Percentiles rank a stretch among this genome's conserved stretches.
Evolutionary conservation across 2,113 vertebrate genomes (phyloP).

Genomic region (Merops nubicus): DNA sequence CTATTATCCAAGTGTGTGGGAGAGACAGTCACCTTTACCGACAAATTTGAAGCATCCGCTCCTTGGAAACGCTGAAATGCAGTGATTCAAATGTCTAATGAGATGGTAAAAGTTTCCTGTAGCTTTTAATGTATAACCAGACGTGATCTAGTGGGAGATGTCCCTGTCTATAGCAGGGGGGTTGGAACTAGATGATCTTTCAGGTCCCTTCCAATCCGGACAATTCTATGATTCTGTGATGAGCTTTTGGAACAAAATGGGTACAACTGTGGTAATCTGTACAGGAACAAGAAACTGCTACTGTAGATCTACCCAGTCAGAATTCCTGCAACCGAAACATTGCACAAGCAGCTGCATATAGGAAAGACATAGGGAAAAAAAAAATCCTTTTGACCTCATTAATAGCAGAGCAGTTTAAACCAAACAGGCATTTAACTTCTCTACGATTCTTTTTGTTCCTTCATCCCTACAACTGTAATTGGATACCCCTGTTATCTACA

Average conservation of each 20-base stretch:
- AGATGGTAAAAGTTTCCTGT: not conserved
- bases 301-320: not conserved
- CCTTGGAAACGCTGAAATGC: not conserved
- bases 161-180: no score
- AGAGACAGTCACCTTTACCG: not conserved
- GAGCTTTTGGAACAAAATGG: not conserved
- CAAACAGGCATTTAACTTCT: not conserved
- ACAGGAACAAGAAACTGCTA: not conserved
- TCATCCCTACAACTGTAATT: not conserved
- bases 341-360: not conserved
- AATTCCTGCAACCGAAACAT: not conserved
- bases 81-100: not conserved
- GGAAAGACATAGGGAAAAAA: not conserved
- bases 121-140: not conserved
- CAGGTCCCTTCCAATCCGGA: no score
- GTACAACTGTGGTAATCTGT: not conserved
- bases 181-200: no score
- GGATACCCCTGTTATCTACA: not conserved
- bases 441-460: not conserved
- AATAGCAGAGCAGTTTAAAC: not conserved
- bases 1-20: not conserved
- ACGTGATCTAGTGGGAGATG: no score
- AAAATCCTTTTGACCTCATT: not conserved
- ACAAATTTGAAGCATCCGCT: not conserved
- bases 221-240: no score